Evolutionary conservation across 1,140 invertebrate species (phyloP), one percentile per base, ranked within the genome.

Genomic region (Drosophila kepulauana): DNA sequence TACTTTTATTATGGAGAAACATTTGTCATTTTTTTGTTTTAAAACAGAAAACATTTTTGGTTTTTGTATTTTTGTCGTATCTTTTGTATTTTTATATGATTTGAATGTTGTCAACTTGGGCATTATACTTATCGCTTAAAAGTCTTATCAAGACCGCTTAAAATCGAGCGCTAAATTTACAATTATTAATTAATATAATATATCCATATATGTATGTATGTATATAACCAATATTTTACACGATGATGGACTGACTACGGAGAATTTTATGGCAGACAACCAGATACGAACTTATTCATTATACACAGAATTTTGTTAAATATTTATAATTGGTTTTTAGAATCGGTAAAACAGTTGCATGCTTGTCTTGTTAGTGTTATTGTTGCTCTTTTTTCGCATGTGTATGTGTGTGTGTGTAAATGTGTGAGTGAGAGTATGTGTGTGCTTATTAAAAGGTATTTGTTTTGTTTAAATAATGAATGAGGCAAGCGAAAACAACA

Each of bases 1-100:
- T 89, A 85, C 72, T 74, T 88, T 88, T 88, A 88, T 89, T 88
- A 89, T 89, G 85, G 81, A 78, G 78, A 88, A 88, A 88, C 84
- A 88, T 88, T 88, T 76, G 70, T 76, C 79, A 76, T 76, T 85
- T 80, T 75, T 69, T 70, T 30, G 45, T 70, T 78, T 73, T 66
- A 71, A 84, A 88, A 88, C 85, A 89, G 81, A 88, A 88, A 85
- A 89, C 81, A 81, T 89, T 84, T 51, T 68, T 28, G 28, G 38
- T 59, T 70, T 65, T 49, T 49, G 38, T 57, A 49, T 63, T 59
- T 51, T 66, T 64, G 58, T 65, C 52, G 75, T 63, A 59, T 46
- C 56, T 48, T 59, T 58, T 51, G 35, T 67, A 49, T 33, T 51
- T 41, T 38, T 52, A 62, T 73, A 64, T 77, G 76, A 82, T 82